Evolutionary conservation across 2,113 vertebrate genomes (phyloP), one percentile per base, ranked within the genome.

Genomic region (Crotalus tigris): DNA sequence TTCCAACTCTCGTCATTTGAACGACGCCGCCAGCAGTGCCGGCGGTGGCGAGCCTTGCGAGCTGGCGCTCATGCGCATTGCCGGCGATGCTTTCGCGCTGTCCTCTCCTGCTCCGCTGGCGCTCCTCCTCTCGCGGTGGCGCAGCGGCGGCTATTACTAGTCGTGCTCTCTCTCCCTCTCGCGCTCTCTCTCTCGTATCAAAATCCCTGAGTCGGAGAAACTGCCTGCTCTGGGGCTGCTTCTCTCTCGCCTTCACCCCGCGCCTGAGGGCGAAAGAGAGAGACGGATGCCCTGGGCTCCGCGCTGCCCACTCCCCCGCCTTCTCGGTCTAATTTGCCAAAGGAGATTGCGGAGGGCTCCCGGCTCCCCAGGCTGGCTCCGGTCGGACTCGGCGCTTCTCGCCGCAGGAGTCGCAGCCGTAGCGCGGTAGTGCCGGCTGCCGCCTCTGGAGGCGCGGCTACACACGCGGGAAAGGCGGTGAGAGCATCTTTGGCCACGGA

Each of bases 21-120:
- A 7, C 75, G 75, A 44, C 33, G 33, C 33, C 75, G 89, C 90
- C 93, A 93, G 94, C 94, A 89, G 85, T 87, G 92, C 92, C 92
- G 64, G n/a, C 4, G 49, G 57, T 24, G 58, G 9, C 13, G n/a
- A 89, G 55, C 3, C 46, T 23, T 39, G 4, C 7, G 92, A 49
- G 54, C 54, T n/a, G 90, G 87, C 58, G 93, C 87, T 61, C 93
- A 93, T 93, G 93, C 93, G 93, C 93, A 93, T 21, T 93, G 90
- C 64, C 10, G 90, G 54, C 44, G 64, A 49, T 12, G 90, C 64
- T 93, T 69, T 51, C 51, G 90, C 54, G 61, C 93, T 88, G 85
- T 86, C 85, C 90, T 90, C 49, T 46, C 58, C 46, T 29, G 92
- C 92, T 46, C 75, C 24, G 46, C 85, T 55, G 3, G 59, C 53